These are phyloP conservation scores for Pelagia noctiluca DNA, from an alignment of 30 jellyfish, hydroid and myxozoan genomes.

Conservation along the genomic window DNA sequence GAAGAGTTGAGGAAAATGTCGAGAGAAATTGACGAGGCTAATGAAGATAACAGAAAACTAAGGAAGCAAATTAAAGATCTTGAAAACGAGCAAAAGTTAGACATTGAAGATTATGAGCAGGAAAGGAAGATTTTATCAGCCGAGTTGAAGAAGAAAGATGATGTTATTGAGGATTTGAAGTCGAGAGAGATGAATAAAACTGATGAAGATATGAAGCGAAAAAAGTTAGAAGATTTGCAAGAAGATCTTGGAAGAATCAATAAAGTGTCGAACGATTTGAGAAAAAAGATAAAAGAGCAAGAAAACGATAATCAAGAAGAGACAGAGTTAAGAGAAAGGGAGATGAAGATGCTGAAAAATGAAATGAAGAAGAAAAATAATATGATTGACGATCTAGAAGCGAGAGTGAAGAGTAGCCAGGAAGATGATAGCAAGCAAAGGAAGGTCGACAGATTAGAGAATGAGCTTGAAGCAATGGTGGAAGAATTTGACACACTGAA, in stretches of 20 bases:
- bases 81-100: not conserved
- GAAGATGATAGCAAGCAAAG: too few species aligned
- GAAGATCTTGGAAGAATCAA: conserved; percentile 49
- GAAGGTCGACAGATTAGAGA: too few species aligned
- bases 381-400: too few species aligned
- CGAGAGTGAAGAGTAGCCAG: too few species aligned
- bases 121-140: not conserved
- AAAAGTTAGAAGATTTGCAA: conserved; percentile 45
- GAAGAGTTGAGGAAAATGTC: conserved; percentile 22
- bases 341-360: not conserved
- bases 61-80: not conserved
- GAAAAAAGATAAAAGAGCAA: conserved; percentile 31
- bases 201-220: not conserved
- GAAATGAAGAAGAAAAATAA: too few species aligned
- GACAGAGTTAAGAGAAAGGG: not conserved
- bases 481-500: too few species aligned
- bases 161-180: not conserved
- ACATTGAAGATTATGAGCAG: not conserved
- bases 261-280: conserved; percentile 36
- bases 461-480: too few species aligned
- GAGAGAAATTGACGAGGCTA: not conserved
- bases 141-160: not conserved
- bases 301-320: conserved; percentile 7
- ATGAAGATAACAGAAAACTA: not conserved
- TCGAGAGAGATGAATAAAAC: not conserved